These are phyloP conservation scores for Spondyliosoma cantharus DNA, from an alignment of 2,797 vertebrate genomes.

Conservation along the genomic window DNA sequence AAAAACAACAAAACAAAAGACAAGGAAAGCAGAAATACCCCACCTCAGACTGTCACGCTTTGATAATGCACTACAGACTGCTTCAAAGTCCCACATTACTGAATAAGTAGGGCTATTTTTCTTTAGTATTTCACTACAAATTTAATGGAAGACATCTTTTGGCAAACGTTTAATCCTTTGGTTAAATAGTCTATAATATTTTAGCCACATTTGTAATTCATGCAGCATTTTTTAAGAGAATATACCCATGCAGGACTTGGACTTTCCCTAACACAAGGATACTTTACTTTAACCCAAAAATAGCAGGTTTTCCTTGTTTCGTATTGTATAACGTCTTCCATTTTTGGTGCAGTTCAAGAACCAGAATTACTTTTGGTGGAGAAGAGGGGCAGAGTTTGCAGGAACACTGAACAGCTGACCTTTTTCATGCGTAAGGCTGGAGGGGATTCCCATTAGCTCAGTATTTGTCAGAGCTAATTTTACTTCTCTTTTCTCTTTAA, in stretches of 20 bases:
- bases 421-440: not conserved
- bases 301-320: too few relatives aligned
- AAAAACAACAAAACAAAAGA: not conserved
- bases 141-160: not conserved
- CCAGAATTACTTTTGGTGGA: too few relatives aligned
- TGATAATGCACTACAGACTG: not conserved
- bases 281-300: too few relatives aligned
- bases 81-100: not conserved
- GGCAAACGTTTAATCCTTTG: not conserved
- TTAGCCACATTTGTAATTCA: not conserved
- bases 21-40: not conserved
- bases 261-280: not conserved
- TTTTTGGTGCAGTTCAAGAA: too few relatives aligned
- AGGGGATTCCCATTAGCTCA: not conserved
- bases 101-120: not conserved
- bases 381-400: too few relatives aligned
- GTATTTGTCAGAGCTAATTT: not conserved
- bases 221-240: not conserved
- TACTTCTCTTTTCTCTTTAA: not conserved
- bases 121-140: not conserved
- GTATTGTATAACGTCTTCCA: too few relatives aligned
- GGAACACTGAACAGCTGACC: not conserved
- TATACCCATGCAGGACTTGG: not conserved
- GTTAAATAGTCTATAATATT: not conserved
- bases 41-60: not conserved